Evolutionary conservation across 1,140 invertebrate species (phyloP).

Genomic region (Drosophila pseudoananassae): DNA sequence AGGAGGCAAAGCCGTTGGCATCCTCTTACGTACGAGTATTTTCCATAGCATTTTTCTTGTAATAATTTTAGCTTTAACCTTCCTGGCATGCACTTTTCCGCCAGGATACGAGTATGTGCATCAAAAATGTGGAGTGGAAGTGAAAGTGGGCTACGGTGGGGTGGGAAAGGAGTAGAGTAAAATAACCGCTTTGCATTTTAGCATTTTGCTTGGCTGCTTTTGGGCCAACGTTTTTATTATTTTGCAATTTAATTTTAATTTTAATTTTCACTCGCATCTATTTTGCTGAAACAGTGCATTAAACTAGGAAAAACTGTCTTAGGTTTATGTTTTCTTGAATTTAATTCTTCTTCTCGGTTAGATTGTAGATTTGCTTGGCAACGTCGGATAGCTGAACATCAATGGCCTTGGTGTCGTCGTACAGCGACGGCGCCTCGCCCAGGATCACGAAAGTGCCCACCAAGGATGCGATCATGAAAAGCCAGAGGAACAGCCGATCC

Average conservation of each 20-base stretch:
- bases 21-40: slow-evolving; percentile 35
- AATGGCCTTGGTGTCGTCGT: slow-evolving; percentile 92
- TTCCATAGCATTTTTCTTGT: slow-evolving; percentile 39
- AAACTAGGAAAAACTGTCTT: slow-evolving; percentile 57
- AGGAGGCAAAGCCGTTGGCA: slow-evolving; percentile 29
- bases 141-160: not conserved
- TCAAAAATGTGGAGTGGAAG: slow-evolving; percentile 4
- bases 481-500: slow-evolving; percentile 97
- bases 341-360: slow-evolving; percentile 84
- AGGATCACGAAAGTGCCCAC: slow-evolving; percentile 95
- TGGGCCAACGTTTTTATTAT: slow-evolving; percentile 50
- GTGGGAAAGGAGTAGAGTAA: not conserved
- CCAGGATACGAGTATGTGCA: slow-evolving; percentile 1
- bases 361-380: slow-evolving; percentile 87
- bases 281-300: slow-evolving; percentile 56
- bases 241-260: slow-evolving; percentile 25
- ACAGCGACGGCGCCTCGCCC: slow-evolving; percentile 94
- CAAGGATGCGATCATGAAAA: slow-evolving; percentile 96
- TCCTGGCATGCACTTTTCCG: slow-evolving; percentile 27
- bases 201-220: slow-evolving; percentile 62
- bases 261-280: slow-evolving; percentile 39
- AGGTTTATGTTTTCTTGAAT: slow-evolving; percentile 57
- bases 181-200: slow-evolving; percentile 52
- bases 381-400: slow-evolving; percentile 94
- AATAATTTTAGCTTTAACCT: slow-evolving; percentile 42